phyloP scores from a whole-genome alignment of 37 sponge, comb jelly and placozoan species.

The Beroe forskalii region DNA sequence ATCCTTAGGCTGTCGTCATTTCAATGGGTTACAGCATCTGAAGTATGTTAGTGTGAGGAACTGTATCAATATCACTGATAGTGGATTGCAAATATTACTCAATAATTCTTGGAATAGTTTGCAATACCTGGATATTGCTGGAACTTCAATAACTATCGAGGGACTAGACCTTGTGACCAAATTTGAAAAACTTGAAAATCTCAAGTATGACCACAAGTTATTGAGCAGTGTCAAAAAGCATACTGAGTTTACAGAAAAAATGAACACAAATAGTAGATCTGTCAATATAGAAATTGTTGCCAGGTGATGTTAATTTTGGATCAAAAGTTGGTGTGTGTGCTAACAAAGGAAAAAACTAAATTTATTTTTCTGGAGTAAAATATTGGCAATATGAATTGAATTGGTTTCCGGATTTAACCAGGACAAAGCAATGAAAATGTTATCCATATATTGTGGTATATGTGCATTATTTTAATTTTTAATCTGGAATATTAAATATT shows the following conservation, averaged over 20 bases:
- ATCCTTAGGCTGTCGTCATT: constrained; percentile 19
- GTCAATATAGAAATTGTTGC: not conserved
- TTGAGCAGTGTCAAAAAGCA: not conserved
- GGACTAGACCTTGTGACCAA: not conserved
- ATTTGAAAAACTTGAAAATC: not conserved
- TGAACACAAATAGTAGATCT: not conserved
- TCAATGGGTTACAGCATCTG: not conserved
- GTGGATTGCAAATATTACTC: not conserved
- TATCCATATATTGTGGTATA: too few species aligned
- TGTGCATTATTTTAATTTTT: too few species aligned
- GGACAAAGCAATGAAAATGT: too few species aligned
- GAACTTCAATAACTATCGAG: not conserved
- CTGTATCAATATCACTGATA: constrained; percentile 51
- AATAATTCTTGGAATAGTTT: constrained; percentile 19
- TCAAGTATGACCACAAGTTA: not conserved
- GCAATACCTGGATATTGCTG: constrained; percentile 21
- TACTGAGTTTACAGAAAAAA: not conserved
- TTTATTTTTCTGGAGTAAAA: too few species aligned
- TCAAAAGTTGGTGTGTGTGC: too few species aligned
- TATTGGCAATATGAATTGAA: too few species aligned
- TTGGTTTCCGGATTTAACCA: too few species aligned
- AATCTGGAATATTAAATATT: too few species aligned
- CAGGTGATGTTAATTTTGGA: not conserved
- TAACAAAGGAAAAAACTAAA: too few species aligned
- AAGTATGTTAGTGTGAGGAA: not conserved